Conservation (phyloP, 37 sponge, comb jelly and placozoan genomes). For the Ephydatia muelleri region DNA sequence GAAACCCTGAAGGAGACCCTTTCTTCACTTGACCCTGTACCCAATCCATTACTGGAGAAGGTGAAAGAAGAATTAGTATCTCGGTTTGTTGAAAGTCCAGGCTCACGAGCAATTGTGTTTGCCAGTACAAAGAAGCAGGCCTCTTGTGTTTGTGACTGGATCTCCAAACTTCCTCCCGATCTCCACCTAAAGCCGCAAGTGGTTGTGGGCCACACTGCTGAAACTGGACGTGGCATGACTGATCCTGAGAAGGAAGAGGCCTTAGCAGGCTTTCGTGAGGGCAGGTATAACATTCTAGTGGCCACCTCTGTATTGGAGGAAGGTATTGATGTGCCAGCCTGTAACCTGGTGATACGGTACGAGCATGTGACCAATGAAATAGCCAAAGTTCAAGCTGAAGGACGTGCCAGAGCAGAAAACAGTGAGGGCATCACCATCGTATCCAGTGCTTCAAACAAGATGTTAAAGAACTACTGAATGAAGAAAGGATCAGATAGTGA, state of each 20-base stretch:
- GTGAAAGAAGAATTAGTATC: constrained; percentile 8
- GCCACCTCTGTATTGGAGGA: constrained; percentile 83
- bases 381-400: constrained; percentile 63
- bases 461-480: constrained; percentile 28
- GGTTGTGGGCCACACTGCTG: constrained; percentile 40
- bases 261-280: constrained; percentile 48
- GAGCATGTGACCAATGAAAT: constrained; percentile 74
- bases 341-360: constrained; percentile 80
- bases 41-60: constrained; percentile 50
- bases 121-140: constrained; percentile 9
- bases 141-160: no score
- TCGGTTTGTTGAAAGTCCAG: constrained; percentile 5
- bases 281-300: constrained; percentile 61
- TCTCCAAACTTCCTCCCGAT: no score
- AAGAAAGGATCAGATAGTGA: constrained; percentile 26
- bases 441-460: constrained; percentile 21
- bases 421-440: constrained; percentile 56
- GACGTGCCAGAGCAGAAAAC: constrained; percentile 69
- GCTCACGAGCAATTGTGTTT: constrained; percentile 26
- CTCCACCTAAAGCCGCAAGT: constrained; percentile 1
- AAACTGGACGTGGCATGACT: constrained; percentile 39
- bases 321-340: constrained; percentile 77
- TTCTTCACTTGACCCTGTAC: background rate
- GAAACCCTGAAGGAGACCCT: background rate
- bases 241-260: constrained; percentile 51